These are phyloP conservation scores for Homalodisca vitripennis DNA, from an alignment of 1,140 invertebrate genomes.

Conservation along the genomic window DNA sequence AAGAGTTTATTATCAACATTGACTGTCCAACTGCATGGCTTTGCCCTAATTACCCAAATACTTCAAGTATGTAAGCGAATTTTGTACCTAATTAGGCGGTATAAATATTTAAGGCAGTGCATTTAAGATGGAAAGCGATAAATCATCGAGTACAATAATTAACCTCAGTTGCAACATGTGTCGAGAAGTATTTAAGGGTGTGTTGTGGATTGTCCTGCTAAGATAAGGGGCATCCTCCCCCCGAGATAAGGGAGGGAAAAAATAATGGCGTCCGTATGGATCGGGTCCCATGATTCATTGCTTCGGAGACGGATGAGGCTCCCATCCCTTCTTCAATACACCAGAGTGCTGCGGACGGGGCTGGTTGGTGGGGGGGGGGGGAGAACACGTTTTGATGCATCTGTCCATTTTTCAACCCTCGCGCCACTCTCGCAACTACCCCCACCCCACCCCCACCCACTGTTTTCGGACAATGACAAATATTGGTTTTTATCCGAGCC, in stretches of 20 bases:
- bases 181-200: conserved; percentile 23
- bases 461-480: conserved; percentile 33
- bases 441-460: not conserved
- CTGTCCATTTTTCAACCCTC: conserved; percentile 30
- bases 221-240: conserved; percentile 30
- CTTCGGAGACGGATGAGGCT: conserved; percentile 37
- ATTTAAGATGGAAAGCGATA: too few species aligned
- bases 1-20: too few species aligned
- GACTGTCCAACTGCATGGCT: too few species aligned
- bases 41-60: too few species aligned
- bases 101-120: too few species aligned
- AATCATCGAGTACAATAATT: too few species aligned
- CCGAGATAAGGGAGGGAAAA: conserved; percentile 31
- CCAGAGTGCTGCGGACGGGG: conserved; percentile 1
- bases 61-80: too few species aligned
- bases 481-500: conserved; percentile 31
- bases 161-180: too few species aligned
- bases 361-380: conserved; percentile 22
- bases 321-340: conserved; percentile 23
- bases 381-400: conserved; percentile 33
- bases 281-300: conserved; percentile 39
- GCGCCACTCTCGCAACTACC: not conserved
- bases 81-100: too few species aligned
- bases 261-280: conserved; percentile 35
- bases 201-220: not conserved